Evolutionary conservation across 2,113 vertebrate genomes (phyloP), one percentile per base, ranked within the genome.

Genomic region (Etheostoma cragini): DNA sequence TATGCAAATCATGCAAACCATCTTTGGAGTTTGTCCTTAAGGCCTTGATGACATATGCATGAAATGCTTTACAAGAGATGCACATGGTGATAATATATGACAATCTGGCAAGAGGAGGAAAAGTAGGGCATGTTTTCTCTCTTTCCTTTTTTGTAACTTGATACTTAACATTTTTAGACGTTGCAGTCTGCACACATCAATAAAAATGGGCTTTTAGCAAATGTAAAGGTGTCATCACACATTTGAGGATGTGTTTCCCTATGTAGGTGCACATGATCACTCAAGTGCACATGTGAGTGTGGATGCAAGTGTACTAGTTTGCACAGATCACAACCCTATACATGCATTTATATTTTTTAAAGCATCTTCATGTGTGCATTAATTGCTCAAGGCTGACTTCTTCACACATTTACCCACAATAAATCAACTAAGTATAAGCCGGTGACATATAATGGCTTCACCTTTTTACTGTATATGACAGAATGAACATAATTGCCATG

Each of bases 401-500:
- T 83, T 82, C 19, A 30, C 49, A 68, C 71, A 24, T 38, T 71
- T 47, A 65, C 26, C 17, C 17, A 67, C 56, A 80, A 24, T 58
- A 16, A 70, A 82, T 64, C 2, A 21, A 64, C 19, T 78, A 46
- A 58, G 76, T 62, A 73, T 76, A 87, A 78, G 14, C 60, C 49
- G 33, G 56, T 57, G 66, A 78, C 63, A 60, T 77, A 62, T 54
- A 79, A 8, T 65, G 57, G 67, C 65, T 38, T 67, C 16, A 30
- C 4, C 30, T 84, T 84, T 84, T 77, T 63, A 57, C 53, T 71
- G 26, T 19, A 76, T 85, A 88, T 85, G 94, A 85, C 89, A 88
- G 88, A 91, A 95, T 89, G 87, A 90, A 88, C 78, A 86, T 85
- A 87, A 85, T 88, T 86, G 87, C 42, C 22, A 62, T 80, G 65